A percentile compares a stretch with the other conserved stretches of the same genome.
Conservation (phyloP, 2,888 invertebrate species). For the Plebejus melissa region DNA sequence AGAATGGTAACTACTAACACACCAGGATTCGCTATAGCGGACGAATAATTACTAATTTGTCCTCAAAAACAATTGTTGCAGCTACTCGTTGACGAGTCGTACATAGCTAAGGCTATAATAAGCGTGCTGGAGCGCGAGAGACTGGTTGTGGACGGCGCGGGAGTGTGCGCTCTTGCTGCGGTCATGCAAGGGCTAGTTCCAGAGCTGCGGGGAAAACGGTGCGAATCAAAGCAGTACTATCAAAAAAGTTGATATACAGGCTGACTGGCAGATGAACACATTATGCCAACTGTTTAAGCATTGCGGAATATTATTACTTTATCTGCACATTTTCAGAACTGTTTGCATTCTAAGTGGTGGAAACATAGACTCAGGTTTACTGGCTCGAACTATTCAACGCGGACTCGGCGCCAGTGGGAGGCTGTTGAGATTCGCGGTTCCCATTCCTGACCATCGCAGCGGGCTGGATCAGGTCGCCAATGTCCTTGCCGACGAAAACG, state of each 20-base stretch:
- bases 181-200: conserved; percentile 85
- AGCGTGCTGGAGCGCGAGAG: conserved; percentile 85
- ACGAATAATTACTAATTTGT: no score
- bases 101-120: conserved; percentile 84
- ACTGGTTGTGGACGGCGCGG: conserved; percentile 89
- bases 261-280: no score
- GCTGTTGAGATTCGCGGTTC: conserved; percentile 83
- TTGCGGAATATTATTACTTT: no score
- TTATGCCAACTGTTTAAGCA: no score
- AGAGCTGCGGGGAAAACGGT: conserved; percentile 87
- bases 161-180: conserved; percentile 87
- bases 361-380: conserved; percentile 88
- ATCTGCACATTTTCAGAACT: conserved; percentile 69
- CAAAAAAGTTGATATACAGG: no score
- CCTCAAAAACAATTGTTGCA: conserved; percentile 38
- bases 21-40: no score
- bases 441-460: conserved; percentile 85
- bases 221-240: conserved; percentile 14
- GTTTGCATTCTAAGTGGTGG: conserved; percentile 88
- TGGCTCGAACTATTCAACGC: conserved; percentile 87
- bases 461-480: conserved; percentile 83
- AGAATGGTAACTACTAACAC: conserved; percentile 75
- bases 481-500: conserved; percentile 56
- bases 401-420: conserved; percentile 88
- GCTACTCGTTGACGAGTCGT: conserved; percentile 83